Base-by-base conservation (phyloP, 2,113 vertebrate species). In the Butorides virescens region DNA sequence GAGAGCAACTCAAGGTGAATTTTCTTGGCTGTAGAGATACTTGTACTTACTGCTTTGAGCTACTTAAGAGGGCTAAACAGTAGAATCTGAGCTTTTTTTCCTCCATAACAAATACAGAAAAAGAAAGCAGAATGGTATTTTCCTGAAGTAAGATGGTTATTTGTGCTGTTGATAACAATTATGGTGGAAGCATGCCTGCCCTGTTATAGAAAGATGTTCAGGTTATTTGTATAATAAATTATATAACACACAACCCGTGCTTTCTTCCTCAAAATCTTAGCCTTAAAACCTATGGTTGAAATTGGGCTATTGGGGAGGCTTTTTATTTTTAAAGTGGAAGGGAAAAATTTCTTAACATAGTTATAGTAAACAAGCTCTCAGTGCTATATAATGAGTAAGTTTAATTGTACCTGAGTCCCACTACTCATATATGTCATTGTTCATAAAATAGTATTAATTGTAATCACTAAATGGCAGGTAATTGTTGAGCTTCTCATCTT, bases 241-340 rank as follows among this genome's bases (percentile, higher is more conserved):
- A 22, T 15, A n/a, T 50, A 47, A 74, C 29, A 27, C 39, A 71
- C 76, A 78, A 42, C 52, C 36, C 3, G 8, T 84, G 47, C 47
- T 87, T 91, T 94, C 58, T 97, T 92, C 52, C 65, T 92, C 70
- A 81, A 86, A 96, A 78, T 44, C 39, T 50, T 67, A 73, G 29
- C 44, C 39, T 96, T 89, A 47, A 84, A 95, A 91, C 20, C 39
- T 66, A 1, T 78, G 39, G 30, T 58, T 73, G 46, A 88, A 96
- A 94, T 76, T 73, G 66, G 71, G 63, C 88, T 26, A 0, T 30
- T 76, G 81, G 85, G 92, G 67, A 88, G 39, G 58, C 47, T 72
- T 90, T 94, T 92, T 86, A 67, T 83, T 95, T 96, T 94, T 67
- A 70, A 94, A 90, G 73, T 16, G 34, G 78, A 66, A 76, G 68